Percentiles rank a stretch among this genome's conserved stretches.
Evolutionary conservation across 2,113 vertebrate genomes (phyloP).

Genomic region (Zosterops pallidus): DNA sequence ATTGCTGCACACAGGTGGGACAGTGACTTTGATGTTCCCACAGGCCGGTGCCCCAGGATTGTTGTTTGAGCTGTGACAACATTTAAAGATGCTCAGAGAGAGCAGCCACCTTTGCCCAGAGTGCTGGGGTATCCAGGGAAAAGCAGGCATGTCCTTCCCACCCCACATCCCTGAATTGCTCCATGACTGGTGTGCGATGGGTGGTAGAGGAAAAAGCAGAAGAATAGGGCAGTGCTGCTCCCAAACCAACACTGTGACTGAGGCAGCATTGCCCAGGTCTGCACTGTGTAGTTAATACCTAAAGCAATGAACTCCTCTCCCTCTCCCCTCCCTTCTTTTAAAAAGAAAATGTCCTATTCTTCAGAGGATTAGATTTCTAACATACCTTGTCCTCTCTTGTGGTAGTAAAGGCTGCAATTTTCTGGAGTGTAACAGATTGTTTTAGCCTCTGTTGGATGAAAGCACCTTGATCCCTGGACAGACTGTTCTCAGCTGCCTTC

Average conservation of each 20-base stretch:
- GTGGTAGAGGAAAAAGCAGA: neutral
- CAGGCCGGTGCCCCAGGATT: fast-evolving
- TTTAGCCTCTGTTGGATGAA: neutral
- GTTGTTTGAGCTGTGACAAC: neutral
- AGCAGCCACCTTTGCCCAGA: neutral
- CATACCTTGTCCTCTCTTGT: neutral
- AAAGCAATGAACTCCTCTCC: neutral
- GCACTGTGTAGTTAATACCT: neutral
- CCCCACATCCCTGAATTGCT: neutral
- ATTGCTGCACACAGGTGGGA: fast-evolving
- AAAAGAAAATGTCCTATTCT: neutral
- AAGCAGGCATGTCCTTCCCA: neutral
- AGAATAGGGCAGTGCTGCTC: neutral
- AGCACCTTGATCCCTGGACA: neutral
- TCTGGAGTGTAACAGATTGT: neutral
- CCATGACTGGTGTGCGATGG: fast-evolving
- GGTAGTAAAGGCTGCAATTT: neutral
- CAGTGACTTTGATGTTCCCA: neutral
- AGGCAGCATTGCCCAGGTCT: neutral
- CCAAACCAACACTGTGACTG: fast-evolving
- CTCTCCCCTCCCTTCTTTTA: too few relatives aligned
- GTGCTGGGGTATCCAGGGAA: neutral
- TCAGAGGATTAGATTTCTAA: neutral
- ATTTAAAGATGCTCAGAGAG: neutral
- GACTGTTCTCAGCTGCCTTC: neutral